Percentiles rank a stretch among this genome's conserved stretches.
phyloP scores from a whole-genome alignment of 2,888 invertebrate genomes.

The Phlogophora meticulosa region DNA sequence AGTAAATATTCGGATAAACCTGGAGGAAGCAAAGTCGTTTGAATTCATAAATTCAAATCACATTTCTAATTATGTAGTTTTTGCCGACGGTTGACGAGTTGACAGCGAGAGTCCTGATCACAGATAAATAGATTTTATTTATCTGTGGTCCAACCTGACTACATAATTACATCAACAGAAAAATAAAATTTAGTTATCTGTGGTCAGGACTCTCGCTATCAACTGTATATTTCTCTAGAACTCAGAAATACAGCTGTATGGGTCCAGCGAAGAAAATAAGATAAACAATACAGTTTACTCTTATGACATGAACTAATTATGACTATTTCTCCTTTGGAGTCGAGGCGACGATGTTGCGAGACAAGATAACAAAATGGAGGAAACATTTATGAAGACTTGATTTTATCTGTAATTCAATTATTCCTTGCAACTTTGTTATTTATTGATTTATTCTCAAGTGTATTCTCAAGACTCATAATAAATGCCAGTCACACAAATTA shows the following conservation, averaged over 20 bases:
- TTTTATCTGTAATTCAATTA: neutral
- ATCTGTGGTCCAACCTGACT: no score
- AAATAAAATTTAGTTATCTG: no score
- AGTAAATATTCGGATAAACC: conserved; percentile 8
- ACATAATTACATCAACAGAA: no score
- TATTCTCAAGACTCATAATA: no score
- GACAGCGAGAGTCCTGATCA: neutral
- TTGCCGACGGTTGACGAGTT: no score
- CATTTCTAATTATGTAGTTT: conserved; percentile 17
- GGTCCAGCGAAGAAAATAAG: conserved; percentile 14
- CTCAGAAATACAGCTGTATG: neutral
- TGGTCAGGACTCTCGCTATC: neutral
- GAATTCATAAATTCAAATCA: conserved; percentile 45
- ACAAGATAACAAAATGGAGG: conserved; percentile 12
- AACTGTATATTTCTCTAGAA: neutral
- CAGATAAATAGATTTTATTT: no score
- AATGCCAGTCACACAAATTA: no score
- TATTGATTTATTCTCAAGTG: no score
- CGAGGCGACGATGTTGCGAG: conserved; percentile 9
- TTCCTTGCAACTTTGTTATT: neutral
- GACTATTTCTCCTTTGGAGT: conserved; percentile 31
- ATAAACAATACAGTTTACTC: conserved; percentile 33
- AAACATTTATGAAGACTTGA: conserved; percentile 3
- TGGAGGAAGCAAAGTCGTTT: conserved; percentile 17
- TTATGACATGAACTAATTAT: conserved; percentile 41